Percentiles rank a stretch among this genome's conserved stretches.
Evolutionary conservation across 2,113 vertebrate species (phyloP).

Genomic region (Leuciscus idus): DNA sequence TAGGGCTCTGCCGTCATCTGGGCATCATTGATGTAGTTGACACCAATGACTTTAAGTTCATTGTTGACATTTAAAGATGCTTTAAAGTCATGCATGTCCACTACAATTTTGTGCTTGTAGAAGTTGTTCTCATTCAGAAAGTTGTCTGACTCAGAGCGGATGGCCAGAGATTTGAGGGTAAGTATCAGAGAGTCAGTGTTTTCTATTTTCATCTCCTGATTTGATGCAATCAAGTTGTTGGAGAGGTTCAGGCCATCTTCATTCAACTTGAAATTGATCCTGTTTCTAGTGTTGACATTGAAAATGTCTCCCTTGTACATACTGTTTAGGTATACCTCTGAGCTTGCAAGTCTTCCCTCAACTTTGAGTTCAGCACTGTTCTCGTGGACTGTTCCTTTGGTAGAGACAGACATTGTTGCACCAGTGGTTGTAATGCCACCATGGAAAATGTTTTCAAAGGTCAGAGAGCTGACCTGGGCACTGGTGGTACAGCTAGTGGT

Average conservation of each 20-base stretch:
- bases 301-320: conserved; percentile 79
- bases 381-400: conserved; percentile 78
- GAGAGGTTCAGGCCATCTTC: conserved; percentile 81
- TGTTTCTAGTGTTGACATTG: conserved; percentile 78
- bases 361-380: conserved; percentile 79
- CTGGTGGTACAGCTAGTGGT: conserved; percentile 82
- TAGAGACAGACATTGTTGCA: conserved; percentile 72
- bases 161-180: conserved; percentile 78
- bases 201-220: conserved; percentile 81
- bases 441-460: conserved; percentile 81
- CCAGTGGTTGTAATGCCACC: conserved; percentile 76
- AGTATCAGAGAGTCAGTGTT: conserved; percentile 79
- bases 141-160: conserved; percentile 82
- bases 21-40: conserved; percentile 76
- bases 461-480: conserved; percentile 78
- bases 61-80: conserved; percentile 75
- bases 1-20: conserved; percentile 79
- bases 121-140: conserved; percentile 79
- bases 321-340: conserved; percentile 75
- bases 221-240: conserved; percentile 79
- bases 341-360: conserved; percentile 76
- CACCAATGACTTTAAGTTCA: conserved; percentile 76
- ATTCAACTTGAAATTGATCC: conserved; percentile 79
- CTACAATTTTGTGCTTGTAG: conserved; percentile 84
- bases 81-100: conserved; percentile 81